phyloP scores from a whole-genome alignment of 2,797 vertebrate species.

The Garrulus glandarius region DNA sequence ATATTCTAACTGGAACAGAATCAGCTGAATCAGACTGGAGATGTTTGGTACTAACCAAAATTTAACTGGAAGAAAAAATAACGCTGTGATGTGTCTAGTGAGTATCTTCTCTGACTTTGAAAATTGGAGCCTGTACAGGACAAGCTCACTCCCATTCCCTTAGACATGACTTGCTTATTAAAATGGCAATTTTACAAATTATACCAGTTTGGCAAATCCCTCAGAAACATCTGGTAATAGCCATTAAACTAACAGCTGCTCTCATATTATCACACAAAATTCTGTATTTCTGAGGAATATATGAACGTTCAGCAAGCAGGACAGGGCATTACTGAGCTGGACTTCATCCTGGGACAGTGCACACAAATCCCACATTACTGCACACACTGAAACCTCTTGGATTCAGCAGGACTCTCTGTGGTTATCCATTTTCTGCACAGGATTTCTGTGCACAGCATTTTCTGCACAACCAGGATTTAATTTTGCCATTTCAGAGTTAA shows the following conservation, averaged over 20 bases:
- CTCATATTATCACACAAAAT: background rate
- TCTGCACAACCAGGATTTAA: background rate
- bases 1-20: background rate
- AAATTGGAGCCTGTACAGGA: background rate
- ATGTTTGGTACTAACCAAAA: background rate
- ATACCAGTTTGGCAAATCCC: constrained; percentile 9
- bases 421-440: background rate
- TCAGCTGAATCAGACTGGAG: background rate
- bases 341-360: background rate
- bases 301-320: background rate
- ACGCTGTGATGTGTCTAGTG: background rate
- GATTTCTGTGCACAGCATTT: background rate
- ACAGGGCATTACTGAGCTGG: background rate
- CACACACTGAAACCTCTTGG: background rate
- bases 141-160: background rate
- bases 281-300: background rate
- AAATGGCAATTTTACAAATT: constrained; percentile 35
- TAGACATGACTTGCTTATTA: constrained; percentile 36
- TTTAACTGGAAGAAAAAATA: background rate
- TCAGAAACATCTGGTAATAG: constrained; percentile 2
- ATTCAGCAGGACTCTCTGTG: background rate
- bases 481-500: background rate
- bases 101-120: background rate
- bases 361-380: background rate
- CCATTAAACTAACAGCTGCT: constrained; percentile 9